Percentiles rank a stretch among this genome's conserved stretches.
These are phyloP conservation scores for Eurypyga helias DNA, from an alignment of 2,113 vertebrate species.

Conservation along the genomic window DNA sequence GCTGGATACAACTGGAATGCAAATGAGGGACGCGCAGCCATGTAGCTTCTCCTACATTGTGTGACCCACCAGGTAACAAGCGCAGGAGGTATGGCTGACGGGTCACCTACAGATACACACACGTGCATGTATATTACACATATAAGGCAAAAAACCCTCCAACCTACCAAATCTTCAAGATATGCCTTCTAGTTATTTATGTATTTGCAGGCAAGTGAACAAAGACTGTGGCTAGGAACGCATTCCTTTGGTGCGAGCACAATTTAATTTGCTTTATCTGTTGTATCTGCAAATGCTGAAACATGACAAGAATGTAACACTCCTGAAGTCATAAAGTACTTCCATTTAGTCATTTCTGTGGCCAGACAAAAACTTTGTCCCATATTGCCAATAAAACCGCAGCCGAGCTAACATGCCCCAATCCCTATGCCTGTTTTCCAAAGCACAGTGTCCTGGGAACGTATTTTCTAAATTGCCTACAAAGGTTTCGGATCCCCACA, in stretches of 20 bases:
- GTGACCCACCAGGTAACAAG: not conserved
- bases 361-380: slow-evolving; percentile 17
- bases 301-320: not conserved
- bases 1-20: not conserved
- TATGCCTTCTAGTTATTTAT: not conserved
- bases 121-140: accelerated
- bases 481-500: not conserved
- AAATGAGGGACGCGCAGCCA: not conserved
- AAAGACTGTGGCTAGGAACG: not conserved
- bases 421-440: not conserved
- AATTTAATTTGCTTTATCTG: slow-evolving; percentile 38
- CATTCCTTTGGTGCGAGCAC: not conserved
- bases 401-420: slow-evolving; percentile 22
- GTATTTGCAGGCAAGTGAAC: not conserved
- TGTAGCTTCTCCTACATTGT: not conserved
- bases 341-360: not conserved
- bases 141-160: not conserved
- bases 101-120: not conserved
- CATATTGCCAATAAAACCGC: not conserved
- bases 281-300: slow-evolving; percentile 5
- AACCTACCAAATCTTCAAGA: not conserved
- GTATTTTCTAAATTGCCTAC: not conserved
- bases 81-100: not conserved
- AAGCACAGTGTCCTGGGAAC: slow-evolving; percentile 1
- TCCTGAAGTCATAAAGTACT: not conserved